Evolutionary conservation across 1,140 invertebrate species (phyloP).

Genomic region (Bemisia tabaci): DNA sequence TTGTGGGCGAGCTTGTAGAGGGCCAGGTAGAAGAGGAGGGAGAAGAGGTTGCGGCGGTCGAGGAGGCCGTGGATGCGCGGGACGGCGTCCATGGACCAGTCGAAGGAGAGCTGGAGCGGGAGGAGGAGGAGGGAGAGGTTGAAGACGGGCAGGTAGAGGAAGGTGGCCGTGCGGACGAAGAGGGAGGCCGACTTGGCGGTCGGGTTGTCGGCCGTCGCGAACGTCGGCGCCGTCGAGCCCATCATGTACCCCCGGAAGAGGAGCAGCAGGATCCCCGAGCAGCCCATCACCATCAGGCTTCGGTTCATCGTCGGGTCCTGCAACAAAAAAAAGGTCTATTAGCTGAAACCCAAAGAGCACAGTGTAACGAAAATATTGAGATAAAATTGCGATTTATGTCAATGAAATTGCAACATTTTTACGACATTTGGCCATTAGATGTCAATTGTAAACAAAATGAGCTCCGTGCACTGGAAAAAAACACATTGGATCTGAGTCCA

Average conservation of each 20-base stretch:
- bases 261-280: constrained; percentile 35
- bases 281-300: constrained; percentile 44
- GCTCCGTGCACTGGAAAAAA: too few relatives aligned
- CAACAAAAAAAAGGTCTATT: constrained; percentile 33
- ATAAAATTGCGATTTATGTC: too few relatives aligned
- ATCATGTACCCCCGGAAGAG: constrained; percentile 46
- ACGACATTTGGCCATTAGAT: too few relatives aligned
- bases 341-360: too few relatives aligned
- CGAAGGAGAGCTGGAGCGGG: constrained; percentile 71
- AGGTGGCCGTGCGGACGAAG: constrained; percentile 60
- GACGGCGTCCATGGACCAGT: constrained; percentile 90
- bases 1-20: neutral
- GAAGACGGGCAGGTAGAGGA: constrained; percentile 70
- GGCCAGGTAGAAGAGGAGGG: constrained; percentile 12
- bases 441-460: too few relatives aligned
- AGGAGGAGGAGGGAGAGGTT: constrained; percentile 68
- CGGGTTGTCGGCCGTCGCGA: constrained; percentile 79
- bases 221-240: constrained; percentile 50
- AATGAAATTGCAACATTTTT: too few relatives aligned
- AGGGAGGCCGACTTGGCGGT: constrained; percentile 57
- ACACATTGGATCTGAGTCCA: too few relatives aligned
- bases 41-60: constrained; percentile 53
- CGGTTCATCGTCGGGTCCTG: constrained; percentile 40
- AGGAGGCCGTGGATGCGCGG: constrained; percentile 54
- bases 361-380: too few relatives aligned